These are phyloP conservation scores for Netelia inedita DNA, from an alignment of 2,888 invertebrate genomes.

Conservation along the genomic window DNA sequence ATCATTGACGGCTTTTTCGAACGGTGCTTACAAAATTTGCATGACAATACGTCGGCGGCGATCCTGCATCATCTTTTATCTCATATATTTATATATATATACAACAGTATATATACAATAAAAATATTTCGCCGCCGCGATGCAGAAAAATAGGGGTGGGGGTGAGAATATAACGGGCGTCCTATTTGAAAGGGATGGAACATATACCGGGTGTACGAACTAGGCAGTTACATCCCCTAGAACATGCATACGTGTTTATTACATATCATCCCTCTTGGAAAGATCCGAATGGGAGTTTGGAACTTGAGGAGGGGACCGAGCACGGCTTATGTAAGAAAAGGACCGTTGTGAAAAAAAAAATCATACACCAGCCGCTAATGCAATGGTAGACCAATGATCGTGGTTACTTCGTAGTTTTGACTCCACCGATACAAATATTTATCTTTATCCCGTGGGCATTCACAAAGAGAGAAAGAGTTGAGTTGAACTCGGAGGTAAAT, in stretches of 20 bases:
- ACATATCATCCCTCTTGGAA: constrained; percentile 6
- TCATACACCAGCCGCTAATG: constrained; percentile 39
- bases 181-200: no score
- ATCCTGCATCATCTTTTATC: constrained; percentile 8
- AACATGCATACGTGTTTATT: no score
- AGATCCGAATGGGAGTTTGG: neutral
- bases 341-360: constrained; percentile 35
- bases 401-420: constrained; percentile 78
- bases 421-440: constrained; percentile 82
- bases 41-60: constrained; percentile 41
- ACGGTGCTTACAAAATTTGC: constrained; percentile 45
- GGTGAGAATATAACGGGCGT: no score
- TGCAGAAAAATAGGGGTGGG: no score
- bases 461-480: constrained; percentile 48
- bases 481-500: constrained; percentile 37
- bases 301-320: constrained; percentile 17
- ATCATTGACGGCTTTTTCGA: constrained; percentile 52
- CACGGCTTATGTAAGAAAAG: constrained; percentile 31
- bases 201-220: no score
- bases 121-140: no score
- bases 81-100: neutral
- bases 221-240: no score
- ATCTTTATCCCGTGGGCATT: constrained; percentile 77
- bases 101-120: no score
- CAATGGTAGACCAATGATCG: constrained; percentile 72